Evolutionary conservation across 2,888 invertebrate genomes (phyloP).

Genomic region (Strigamia maritima): DNA sequence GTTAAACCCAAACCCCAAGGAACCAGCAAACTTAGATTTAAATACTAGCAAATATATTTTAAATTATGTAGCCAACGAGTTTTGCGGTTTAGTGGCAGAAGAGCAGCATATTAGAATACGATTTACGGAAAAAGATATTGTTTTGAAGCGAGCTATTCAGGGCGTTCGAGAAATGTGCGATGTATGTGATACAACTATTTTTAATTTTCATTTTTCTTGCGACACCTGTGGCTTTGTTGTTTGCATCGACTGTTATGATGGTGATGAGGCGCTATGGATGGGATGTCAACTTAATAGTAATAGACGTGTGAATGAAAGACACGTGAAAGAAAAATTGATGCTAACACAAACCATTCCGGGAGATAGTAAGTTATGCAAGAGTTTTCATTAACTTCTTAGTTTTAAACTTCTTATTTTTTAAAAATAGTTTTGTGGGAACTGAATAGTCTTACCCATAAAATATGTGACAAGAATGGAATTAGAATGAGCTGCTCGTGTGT

Average conservation of each 20-base stretch:
- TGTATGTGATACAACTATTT: constrained; percentile 93
- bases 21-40: constrained; percentile 70
- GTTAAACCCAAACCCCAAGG: constrained; percentile 76
- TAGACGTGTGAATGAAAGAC: constrained; percentile 72
- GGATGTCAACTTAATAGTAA: too few relatives aligned
- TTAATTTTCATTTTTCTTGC: constrained; percentile 98
- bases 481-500: constrained; percentile 70
- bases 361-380: constrained; percentile 59
- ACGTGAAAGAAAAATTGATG: constrained; percentile 81
- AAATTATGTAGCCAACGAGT: constrained; percentile 81
- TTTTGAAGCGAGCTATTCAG: constrained; percentile 95
- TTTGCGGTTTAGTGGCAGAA: constrained; percentile 87
- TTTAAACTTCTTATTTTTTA: neutral
- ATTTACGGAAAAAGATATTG: constrained; percentile 63
- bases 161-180: constrained; percentile 97
- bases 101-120: constrained; percentile 58
- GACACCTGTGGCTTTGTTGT: constrained; percentile 94
- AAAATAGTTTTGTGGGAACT: constrained; percentile 51
- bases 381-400: neutral
- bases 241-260: constrained; percentile 89
- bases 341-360: constrained; percentile 94
- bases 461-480: constrained; percentile 73
- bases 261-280: constrained; percentile 78
- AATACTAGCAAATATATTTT: constrained; percentile 85
- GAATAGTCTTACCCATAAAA: constrained; percentile 66